Percentiles rank a stretch among this genome's conserved stretches.
These are phyloP conservation scores for Atethmia centrago DNA, from an alignment of 2,888 invertebrate species.

Conservation along the genomic window DNA sequence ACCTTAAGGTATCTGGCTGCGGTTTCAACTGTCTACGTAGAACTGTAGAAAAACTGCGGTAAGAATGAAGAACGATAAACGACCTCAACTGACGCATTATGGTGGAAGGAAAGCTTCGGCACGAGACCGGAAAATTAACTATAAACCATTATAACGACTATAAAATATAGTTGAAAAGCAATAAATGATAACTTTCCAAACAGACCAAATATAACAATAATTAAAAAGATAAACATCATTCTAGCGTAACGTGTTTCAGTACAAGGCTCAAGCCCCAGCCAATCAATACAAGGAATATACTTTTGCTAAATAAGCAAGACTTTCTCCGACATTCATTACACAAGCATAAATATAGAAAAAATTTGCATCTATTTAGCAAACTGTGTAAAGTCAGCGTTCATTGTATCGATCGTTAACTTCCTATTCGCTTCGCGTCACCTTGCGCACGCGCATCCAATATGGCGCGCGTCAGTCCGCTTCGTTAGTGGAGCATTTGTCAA, in stretches of 20 bases:
- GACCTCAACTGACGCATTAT: constrained; percentile 37
- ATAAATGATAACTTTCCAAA: constrained; percentile 53
- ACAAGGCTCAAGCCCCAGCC: constrained; percentile 47
- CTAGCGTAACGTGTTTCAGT: constrained; percentile 39
- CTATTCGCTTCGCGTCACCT: constrained; percentile 80
- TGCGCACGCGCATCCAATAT: constrained; percentile 78
- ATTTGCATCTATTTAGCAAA: constrained; percentile 79
- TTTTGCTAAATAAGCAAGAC: constrained; percentile 73
- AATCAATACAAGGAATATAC: constrained; percentile 62
- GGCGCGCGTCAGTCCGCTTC: constrained; percentile 79
- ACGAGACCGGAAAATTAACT: constrained; percentile 59
- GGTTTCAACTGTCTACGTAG: constrained; percentile 55
- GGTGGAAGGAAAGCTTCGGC: constrained; percentile 55
- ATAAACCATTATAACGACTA: constrained; percentile 50
- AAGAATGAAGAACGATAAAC: constrained; percentile 57
- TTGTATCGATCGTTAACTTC: constrained; percentile 83
- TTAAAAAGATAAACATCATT: constrained; percentile 49
- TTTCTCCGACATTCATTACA: constrained; percentile 73
- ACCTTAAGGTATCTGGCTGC: constrained; percentile 54
- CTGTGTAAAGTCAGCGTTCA: constrained; percentile 69
- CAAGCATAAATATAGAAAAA: constrained; percentile 67
- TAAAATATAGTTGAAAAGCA: constrained; percentile 44
- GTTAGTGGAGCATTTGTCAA: constrained; percentile 88
- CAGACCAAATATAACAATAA: constrained; percentile 42
- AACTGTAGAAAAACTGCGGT: constrained; percentile 58